Evolutionary conservation across 2,797 vertebrate species (phyloP), one percentile per base, ranked within the genome.

Genomic region (Naso thynnoides): DNA sequence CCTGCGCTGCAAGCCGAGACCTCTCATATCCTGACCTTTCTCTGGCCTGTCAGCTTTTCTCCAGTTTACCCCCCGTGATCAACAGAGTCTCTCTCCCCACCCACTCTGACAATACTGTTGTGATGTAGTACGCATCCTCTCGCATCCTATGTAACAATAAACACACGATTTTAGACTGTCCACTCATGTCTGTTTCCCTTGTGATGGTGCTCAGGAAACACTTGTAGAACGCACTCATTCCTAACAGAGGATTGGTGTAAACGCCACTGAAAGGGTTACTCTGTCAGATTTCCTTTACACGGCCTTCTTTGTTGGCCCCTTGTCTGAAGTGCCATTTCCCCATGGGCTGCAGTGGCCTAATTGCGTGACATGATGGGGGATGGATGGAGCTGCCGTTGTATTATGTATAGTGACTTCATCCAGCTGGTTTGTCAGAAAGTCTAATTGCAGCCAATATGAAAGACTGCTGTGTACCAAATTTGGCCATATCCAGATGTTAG

Each of bases 21-120:
- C 23, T 77, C 83, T 86, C 78, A 70, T 82, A 78, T 86, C 73
- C 74, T 78, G 84, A 87, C 82, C 87, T 66, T 62, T 71, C 75
- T 78, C 24, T 79, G 71, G 76, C 72, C 54, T 47, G 42, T 82
- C 82, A 69, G 76, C 49, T 70, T 53, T 57, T 39, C 62, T 55
- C 33, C 71, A 5, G 14, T 50, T 69, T 50, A 48, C 48, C 50
- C 42, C 56, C 6, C 6, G 29, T 48, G 62, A 78, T 86, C 73
- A 57, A 57, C 79, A 63, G 33, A 16, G 0, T 41, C 63, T 48
- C 45, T 24, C 66, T 29, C 49, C 55, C 74, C 50, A n/a, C 66
- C 76, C 73, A 2, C 65, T 44, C 26, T 56, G 2, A 79, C 74
- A 86, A 86, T 67, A 8, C 72, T 54, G 56, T n/a, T 64, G 54